Evolutionary conservation across 92 coral and sea anemone species (phyloP).

Genomic region (Bergia sp.): DNA sequence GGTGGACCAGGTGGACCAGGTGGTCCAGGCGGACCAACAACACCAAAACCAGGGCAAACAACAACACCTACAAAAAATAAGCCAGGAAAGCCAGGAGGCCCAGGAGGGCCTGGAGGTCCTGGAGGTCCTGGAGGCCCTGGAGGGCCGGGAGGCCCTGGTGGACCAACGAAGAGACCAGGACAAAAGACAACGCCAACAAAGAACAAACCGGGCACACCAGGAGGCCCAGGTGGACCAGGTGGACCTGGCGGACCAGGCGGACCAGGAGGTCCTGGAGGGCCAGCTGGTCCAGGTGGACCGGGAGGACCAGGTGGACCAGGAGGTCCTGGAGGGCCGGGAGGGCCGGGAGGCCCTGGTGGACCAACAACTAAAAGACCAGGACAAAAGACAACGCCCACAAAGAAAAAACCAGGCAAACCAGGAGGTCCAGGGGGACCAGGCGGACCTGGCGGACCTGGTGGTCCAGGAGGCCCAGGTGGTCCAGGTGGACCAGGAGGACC

Average conservation of each 20-base stretch:
- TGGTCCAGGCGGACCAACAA: conserved; percentile 51
- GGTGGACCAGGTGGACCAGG: conserved; percentile 54
- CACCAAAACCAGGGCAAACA: conserved; percentile 58
- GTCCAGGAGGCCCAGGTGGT: conserved; percentile 79
- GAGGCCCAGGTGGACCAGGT: conserved; percentile 51
- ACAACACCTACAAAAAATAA: conserved; percentile 53
- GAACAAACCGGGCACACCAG: conserved; percentile 50
- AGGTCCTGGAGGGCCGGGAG: conserved; percentile 68
- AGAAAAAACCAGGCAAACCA: conserved; percentile 49
- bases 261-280: conserved; percentile 69
- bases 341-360: conserved; percentile 74
- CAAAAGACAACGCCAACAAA: conserved; percentile 58
- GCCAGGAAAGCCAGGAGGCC: conserved; percentile 78
- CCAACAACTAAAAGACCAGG: conserved; percentile 49
- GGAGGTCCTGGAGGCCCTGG: conserved; percentile 48
- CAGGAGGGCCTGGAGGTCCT: conserved; percentile 68
- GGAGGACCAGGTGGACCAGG: conserved; percentile 80
- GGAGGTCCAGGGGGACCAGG: conserved; percentile 49
- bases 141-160: conserved; percentile 55
- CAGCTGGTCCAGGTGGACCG: conserved; percentile 77
- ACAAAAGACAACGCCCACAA: conserved; percentile 32
- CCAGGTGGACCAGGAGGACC: conserved; percentile 73
- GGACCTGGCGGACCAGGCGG: conserved; percentile 78
- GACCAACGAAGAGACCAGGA: conserved; percentile 65
- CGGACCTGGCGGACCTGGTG: conserved; percentile 74